Evolutionary conservation across 2,113 vertebrate species (phyloP).

Genomic region (Cettia cetti): DNA sequence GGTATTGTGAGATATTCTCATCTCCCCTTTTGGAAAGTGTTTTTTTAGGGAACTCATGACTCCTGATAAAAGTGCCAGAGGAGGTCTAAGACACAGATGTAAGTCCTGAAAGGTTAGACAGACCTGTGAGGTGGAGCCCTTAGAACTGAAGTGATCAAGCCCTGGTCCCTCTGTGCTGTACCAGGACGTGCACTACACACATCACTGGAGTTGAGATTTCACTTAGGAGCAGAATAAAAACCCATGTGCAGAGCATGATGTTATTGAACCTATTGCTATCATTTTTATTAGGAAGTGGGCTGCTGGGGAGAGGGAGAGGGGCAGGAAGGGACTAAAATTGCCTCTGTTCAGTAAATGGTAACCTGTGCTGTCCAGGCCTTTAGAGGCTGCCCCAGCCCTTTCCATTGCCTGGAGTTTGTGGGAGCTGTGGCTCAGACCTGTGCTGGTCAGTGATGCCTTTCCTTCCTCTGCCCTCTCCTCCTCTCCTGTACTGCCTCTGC

Average conservation of each 20-base stretch:
- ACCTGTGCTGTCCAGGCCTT: background rate
- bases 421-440: fast-evolving
- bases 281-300: background rate
- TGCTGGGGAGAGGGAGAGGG: background rate
- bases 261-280: background rate
- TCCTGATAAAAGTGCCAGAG: background rate
- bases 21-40: background rate
- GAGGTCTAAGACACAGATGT: fast-evolving
- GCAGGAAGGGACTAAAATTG: background rate
- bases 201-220: background rate
- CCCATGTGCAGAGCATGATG: background rate
- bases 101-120: background rate
- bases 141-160: background rate
- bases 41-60: background rate
- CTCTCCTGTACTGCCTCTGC: background rate
- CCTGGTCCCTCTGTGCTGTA: background rate
- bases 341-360: background rate
- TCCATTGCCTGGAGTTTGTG: background rate
- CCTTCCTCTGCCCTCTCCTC: background rate
- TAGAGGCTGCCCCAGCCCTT: background rate
- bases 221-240: background rate
- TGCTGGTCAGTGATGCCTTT: background rate
- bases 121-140: background rate
- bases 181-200: fast-evolving
- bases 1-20: background rate